A percentile compares a stretch with the other conserved stretches of the same genome.
These are phyloP conservation scores for Diorhabda carinulata DNA, from an alignment of 1,140 invertebrate species.

Conservation along the genomic window DNA sequence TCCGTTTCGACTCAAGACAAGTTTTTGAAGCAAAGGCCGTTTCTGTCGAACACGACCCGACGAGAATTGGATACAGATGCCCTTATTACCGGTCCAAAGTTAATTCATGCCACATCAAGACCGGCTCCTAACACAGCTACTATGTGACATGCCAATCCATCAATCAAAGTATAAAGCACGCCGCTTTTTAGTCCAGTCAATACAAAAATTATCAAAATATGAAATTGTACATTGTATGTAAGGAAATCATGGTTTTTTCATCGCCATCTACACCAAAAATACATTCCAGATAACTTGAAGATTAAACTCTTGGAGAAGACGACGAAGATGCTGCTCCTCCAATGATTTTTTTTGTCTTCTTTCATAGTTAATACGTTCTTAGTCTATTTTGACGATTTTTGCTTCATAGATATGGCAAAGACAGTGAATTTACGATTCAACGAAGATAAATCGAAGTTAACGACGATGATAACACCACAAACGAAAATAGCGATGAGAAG, in stretches of 20 bases:
- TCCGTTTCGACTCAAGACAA: constrained; percentile 18
- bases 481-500: no score
- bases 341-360: no score
- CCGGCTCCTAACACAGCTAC: constrained; percentile 18
- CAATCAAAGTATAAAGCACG: constrained; percentile 33
- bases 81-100: constrained; percentile 21
- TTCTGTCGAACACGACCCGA: constrained; percentile 27
- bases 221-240: neutral
- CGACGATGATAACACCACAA: no score
- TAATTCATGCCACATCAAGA: constrained; percentile 30
- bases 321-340: no score
- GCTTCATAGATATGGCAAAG: no score
- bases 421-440: no score
- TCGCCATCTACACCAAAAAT: neutral
- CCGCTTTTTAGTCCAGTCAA: constrained; percentile 17
- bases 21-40: constrained; percentile 31
- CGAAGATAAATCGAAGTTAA: no score
- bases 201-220: neutral
- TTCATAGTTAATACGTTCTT: no score
- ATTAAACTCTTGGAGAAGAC: neutral
- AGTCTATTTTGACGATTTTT: no score
- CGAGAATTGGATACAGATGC: constrained; percentile 31
- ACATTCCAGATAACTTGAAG: neutral
- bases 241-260: neutral
- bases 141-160: constrained; percentile 32